These are phyloP conservation scores for Coenonympha arcania DNA, from an alignment of 2,888 invertebrate species.

Conservation along the genomic window DNA sequence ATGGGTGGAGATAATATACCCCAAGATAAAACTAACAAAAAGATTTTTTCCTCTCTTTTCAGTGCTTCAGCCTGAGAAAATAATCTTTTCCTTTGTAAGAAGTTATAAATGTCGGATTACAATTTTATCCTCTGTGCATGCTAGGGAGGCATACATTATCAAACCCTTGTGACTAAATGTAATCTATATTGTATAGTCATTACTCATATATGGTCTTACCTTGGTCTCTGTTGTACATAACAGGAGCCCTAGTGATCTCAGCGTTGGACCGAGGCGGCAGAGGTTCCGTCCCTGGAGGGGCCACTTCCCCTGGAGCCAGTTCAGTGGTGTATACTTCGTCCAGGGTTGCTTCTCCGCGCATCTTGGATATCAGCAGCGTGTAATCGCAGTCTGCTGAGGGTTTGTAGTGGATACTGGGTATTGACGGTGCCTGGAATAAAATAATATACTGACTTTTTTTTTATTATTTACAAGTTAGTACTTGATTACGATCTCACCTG, in stretches of 20 bases:
- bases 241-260: constrained; percentile 44
- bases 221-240: constrained; percentile 47
- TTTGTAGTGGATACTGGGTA: constrained; percentile 81
- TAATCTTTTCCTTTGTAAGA: no score
- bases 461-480: no score
- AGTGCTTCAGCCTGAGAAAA: no score
- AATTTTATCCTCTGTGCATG: no score
- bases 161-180: no score
- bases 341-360: constrained; percentile 76
- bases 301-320: constrained; percentile 52
- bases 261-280: constrained; percentile 34
- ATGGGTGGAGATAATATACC: no score
- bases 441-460: no score
- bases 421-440: constrained; percentile 68
- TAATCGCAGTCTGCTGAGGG: constrained; percentile 91
- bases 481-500: no score
- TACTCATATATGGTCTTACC: neutral
- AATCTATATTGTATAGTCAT: neutral
- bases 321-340: constrained; percentile 35
- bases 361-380: constrained; percentile 88
- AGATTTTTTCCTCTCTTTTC: no score
- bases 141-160: no score
- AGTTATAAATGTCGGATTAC: no score
- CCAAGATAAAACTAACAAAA: no score
- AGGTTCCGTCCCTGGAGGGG: constrained; percentile 60